Evolutionary conservation across 2,113 vertebrate genomes (phyloP).

Genomic region (Boulengeromyrus knoepffleri): DNA sequence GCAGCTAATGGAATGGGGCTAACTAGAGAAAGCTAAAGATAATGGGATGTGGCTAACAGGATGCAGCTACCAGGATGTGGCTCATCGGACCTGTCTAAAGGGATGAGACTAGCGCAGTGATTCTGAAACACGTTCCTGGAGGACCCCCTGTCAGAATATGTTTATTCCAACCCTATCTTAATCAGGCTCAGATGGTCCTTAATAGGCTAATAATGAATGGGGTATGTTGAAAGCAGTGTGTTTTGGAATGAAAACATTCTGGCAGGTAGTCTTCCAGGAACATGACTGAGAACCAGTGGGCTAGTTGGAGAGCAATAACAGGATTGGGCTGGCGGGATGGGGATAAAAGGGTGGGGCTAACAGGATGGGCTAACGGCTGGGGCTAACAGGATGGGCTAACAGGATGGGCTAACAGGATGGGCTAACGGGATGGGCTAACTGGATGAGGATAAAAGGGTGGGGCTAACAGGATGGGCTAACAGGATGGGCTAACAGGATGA

Average conservation of each 20-base stretch:
- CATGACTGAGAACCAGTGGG: too few species aligned
- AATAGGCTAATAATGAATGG: too few species aligned
- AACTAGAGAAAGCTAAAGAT: neutral
- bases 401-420: neutral
- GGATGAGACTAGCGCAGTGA: too few species aligned
- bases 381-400: neutral
- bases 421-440: too few species aligned
- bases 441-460: neutral
- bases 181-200: too few species aligned
- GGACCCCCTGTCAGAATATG: too few species aligned
- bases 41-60: neutral
- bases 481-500: neutral
- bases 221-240: too few species aligned
- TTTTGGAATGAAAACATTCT: too few species aligned
- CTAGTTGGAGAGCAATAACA: neutral
- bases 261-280: too few species aligned
- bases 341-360: neutral
- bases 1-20: neutral
- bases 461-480: neutral
- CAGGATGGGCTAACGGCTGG: neutral
- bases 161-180: too few species aligned
- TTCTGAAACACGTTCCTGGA: too few species aligned
- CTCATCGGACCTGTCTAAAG: neutral
- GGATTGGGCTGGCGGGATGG: neutral
- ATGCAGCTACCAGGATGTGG: neutral